Conservation (phyloP, 2,797 vertebrate species). For the Gallinago solitaria region DNA sequence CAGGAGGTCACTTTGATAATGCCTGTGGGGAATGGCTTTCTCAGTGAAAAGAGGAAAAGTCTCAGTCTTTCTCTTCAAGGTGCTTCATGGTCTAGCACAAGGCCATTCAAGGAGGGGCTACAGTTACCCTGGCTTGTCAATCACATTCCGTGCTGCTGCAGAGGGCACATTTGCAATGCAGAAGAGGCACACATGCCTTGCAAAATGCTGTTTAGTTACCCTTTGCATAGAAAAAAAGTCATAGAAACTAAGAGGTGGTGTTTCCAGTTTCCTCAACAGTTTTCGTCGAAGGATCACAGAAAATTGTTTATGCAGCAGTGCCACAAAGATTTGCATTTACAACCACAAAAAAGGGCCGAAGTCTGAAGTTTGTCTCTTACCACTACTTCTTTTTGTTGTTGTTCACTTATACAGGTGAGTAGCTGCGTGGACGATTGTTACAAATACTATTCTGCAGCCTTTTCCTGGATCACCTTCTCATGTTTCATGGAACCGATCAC, state of each 20-base stretch:
- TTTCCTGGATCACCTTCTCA: not conserved
- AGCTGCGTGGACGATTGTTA: not conserved
- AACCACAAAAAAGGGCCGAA: not conserved
- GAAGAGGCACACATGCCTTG: not conserved
- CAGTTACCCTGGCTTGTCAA: not conserved
- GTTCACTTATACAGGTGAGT: not conserved
- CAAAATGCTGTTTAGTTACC: not conserved
- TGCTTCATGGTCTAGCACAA: not conserved
- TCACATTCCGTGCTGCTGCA: not conserved
- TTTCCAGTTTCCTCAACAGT: not conserved
- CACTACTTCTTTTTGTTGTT: not conserved
- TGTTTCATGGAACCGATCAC: not conserved
- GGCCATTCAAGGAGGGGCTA: not conserved
- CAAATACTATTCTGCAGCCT: not conserved
- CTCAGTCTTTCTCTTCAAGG: not conserved
- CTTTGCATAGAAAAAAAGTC: not conserved
- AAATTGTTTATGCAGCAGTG: not conserved
- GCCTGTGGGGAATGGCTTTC: not conserved
- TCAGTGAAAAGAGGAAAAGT: not conserved
- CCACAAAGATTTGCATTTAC: not conserved
- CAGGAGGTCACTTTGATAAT: not conserved
- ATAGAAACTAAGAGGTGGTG: not conserved
- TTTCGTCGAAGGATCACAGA: not conserved
- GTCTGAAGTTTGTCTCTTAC: not conserved
- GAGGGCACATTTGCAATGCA: not conserved